phyloP scores from a whole-genome alignment of 2,797 vertebrate genomes.

The Zenarchopterus dispar region DNA sequence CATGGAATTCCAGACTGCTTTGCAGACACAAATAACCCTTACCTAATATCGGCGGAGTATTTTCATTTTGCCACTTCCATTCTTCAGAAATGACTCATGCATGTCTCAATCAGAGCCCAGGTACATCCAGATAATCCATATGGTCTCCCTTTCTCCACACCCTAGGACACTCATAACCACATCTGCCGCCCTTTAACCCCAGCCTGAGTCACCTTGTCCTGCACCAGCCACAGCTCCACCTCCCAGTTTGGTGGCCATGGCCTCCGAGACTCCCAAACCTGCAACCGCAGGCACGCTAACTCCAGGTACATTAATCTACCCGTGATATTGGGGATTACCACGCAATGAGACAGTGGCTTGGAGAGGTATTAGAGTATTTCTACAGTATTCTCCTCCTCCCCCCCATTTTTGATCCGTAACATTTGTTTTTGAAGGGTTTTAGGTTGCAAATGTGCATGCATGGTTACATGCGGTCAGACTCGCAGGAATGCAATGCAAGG shows the following conservation, averaged over 20 bases:
- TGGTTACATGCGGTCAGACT: conserved; percentile 31
- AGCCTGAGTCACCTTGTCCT: conserved; percentile 47
- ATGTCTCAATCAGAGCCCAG: conserved; percentile 44
- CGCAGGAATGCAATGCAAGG: not conserved
- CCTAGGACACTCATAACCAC: conserved; percentile 53
- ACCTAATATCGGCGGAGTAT: conserved; percentile 37
- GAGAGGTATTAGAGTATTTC: conserved; percentile 39
- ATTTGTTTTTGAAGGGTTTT: conserved; percentile 38
- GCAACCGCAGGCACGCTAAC: conserved; percentile 23
- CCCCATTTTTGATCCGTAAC: conserved; percentile 21
- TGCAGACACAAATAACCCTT: conserved; percentile 43
- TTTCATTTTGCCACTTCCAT: conserved; percentile 33
- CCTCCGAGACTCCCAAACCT: not conserved
- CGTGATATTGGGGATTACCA: conserved; percentile 43
- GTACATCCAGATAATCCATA: conserved; percentile 34
- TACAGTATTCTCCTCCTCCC: conserved; percentile 9
- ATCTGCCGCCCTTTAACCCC: conserved; percentile 18
- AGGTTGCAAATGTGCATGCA: conserved; percentile 29
- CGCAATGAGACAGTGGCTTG: conserved; percentile 66
- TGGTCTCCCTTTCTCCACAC: conserved; percentile 65
- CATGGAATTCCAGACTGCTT: conserved; percentile 24
- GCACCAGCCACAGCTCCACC: conserved; percentile 29
- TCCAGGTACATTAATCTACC: conserved; percentile 42
- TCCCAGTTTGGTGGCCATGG: conserved; percentile 21
- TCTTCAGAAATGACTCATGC: conserved; percentile 46